Conservation (phyloP, 2,888 invertebrate genomes). For the Athrips mouffetella region DNA sequence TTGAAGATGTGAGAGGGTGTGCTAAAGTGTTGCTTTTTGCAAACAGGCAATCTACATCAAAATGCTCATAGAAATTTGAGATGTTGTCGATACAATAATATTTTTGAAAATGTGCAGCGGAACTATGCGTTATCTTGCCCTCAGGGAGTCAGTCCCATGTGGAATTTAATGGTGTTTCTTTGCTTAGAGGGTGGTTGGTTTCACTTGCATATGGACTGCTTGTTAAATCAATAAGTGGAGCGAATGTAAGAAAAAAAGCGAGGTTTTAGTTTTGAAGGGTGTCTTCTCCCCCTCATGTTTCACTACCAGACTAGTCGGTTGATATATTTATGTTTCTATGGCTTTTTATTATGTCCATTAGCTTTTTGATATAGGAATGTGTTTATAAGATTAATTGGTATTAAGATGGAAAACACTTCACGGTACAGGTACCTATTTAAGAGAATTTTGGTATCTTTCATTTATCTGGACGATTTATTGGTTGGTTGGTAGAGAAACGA, state of each 20-base stretch:
- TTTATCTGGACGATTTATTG: conserved; percentile 72
- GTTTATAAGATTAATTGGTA: conserved; percentile 62
- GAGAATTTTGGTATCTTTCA: conserved; percentile 66
- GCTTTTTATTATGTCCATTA: conserved; percentile 35
- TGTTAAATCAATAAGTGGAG: conserved; percentile 58
- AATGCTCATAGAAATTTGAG: neutral
- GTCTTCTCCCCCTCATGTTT: conserved; percentile 1
- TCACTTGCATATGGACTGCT: conserved; percentile 64
- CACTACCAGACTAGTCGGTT: neutral
- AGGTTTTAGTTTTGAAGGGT: conserved; percentile 14
- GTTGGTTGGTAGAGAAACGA: conserved; percentile 40
- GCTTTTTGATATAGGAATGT: conserved; percentile 44
- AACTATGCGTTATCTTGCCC: conserved; percentile 66
- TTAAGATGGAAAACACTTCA: conserved; percentile 66
- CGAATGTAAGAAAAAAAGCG: conserved; percentile 23
- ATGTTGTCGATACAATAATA: neutral
- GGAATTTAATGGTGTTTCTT: conserved; percentile 71
- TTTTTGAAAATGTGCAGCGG: conserved; percentile 52
- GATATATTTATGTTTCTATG: conserved; percentile 5
- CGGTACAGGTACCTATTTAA: conserved; percentile 46
- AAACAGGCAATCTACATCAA: neutral
- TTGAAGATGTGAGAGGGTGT: neutral
- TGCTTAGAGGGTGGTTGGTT: conserved; percentile 66
- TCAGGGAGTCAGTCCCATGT: conserved; percentile 61
- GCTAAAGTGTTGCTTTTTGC: neutral